Percentiles rank a stretch among this genome's conserved stretches.
Evolutionary conservation across 53 echinoderm and acorn worm species (phyloP).

Genomic region (Astropecten irregularis): DNA sequence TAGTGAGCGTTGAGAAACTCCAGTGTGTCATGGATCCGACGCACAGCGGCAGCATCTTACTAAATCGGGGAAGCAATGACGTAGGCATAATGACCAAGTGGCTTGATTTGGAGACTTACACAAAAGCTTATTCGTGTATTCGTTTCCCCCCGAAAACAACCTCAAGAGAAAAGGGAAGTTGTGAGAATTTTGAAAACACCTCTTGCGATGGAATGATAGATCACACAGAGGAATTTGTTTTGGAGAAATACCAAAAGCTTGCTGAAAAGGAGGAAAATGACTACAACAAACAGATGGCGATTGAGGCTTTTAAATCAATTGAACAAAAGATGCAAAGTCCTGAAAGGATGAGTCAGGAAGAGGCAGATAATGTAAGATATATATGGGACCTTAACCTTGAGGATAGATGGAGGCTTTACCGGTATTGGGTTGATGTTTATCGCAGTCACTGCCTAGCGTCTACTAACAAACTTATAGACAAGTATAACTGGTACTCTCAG

Average conservation of each 20-base stretch:
- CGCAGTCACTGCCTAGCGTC: background rate
- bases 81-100: background rate
- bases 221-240: background rate
- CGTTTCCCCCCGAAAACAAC: background rate
- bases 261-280: background rate
- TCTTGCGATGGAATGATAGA: no score
- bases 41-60: background rate
- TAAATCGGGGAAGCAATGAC: background rate
- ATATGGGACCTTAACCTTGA: slow-evolving; percentile 46
- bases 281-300: background rate
- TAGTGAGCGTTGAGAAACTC: background rate
- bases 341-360: slow-evolving; percentile 50
- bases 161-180: background rate
- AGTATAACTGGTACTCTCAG: slow-evolving; percentile 12
- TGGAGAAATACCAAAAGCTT: background rate
- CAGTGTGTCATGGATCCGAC: background rate
- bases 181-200: background rate
- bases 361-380: slow-evolving; percentile 17
- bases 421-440: slow-evolving; percentile 63
- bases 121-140: background rate
- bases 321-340: background rate
- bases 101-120: background rate
- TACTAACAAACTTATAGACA: background rate
- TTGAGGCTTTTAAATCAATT: background rate
- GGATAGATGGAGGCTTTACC: slow-evolving; percentile 78